Evolutionary conservation across 1,140 invertebrate genomes (phyloP).

Genomic region (Lepidurus couesii): DNA sequence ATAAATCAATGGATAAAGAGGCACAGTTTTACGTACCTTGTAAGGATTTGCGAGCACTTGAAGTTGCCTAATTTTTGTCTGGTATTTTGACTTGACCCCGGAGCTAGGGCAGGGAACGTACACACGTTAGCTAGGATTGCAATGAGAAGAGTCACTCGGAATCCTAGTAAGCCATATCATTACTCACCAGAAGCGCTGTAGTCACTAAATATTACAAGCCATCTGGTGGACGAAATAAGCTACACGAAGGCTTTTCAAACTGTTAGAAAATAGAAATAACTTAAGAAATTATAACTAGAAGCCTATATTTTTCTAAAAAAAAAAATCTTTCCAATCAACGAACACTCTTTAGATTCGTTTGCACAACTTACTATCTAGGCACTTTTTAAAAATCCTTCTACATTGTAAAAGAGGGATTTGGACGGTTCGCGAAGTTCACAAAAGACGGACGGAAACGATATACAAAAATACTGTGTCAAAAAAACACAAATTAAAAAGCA

Average conservation of each 20-base stretch:
- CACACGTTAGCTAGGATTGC: slow-evolving; percentile 1
- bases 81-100: slow-evolving; percentile 18
- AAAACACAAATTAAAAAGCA: neutral
- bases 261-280: neutral
- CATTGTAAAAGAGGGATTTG: neutral
- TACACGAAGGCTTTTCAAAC: neutral
- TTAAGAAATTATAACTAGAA: neutral
- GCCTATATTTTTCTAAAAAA: neutral
- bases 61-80: slow-evolving; percentile 6
- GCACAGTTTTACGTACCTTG: neutral
- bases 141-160: neutral
- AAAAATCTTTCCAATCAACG: neutral
- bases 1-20: too few species aligned
- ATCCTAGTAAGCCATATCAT: neutral
- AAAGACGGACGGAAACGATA: neutral
- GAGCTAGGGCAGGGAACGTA: slow-evolving; percentile 20
- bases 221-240: neutral
- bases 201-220: neutral
- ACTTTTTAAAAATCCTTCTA: neutral
- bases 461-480: neutral
- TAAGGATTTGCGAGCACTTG: neutral
- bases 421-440: neutral
- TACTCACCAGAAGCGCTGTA: neutral
- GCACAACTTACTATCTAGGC: neutral
- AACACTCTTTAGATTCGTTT: neutral